Evolutionary conservation across 2,888 invertebrate genomes (phyloP), one percentile per base, ranked within the genome.

Genomic region (Dolichomitus sp.): DNA sequence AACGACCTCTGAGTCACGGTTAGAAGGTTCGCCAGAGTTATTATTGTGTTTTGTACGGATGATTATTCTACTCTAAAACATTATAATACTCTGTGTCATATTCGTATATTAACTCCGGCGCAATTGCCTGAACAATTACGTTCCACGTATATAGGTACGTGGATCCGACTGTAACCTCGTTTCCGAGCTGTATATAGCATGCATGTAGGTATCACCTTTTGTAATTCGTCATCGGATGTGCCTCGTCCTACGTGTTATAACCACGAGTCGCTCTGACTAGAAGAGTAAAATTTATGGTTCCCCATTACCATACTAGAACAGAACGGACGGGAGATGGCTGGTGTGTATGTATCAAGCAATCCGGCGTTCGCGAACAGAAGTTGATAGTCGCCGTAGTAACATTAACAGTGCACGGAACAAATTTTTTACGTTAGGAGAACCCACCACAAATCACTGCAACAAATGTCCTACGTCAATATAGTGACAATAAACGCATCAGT

Each of bases 181-280:
- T 83, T 73, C 37, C 72, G 68, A 27, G 52, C 54, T 65, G 19
- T 57, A 57, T 33, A 27, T n/a, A 14, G n/a, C 37, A 72, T 14
- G 54, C 54, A 83, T 57, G 77, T 80, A 77, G 80, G 61, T 77
- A 83, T 83, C 76, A 83, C 83, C 80, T 83, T 83, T 80, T 83
- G 80, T 73, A 73, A 83, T 83, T 80, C 83, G 83, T 80, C 80
- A 80, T 83, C 80, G 80, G 83, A 80, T 74, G 80, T 77, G 69
- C 77, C 63, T 69, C 83, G 77, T 80, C 80, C 80, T 77, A 77
- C 80, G 83, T 80, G 52, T 77, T 76, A 69, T 68, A 69, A 82
- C 69, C 50, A 69, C 63, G 70, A 76, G 73, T 66, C 17, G n/a
- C 63, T 48, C 52, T 27, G 48, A 45, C 65, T 83, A 61, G 76